Percentiles rank a stretch among this genome's conserved stretches.
These are phyloP conservation scores for Cinclus cinclus DNA, from an alignment of 2,113 vertebrate species.

Conservation along the genomic window DNA sequence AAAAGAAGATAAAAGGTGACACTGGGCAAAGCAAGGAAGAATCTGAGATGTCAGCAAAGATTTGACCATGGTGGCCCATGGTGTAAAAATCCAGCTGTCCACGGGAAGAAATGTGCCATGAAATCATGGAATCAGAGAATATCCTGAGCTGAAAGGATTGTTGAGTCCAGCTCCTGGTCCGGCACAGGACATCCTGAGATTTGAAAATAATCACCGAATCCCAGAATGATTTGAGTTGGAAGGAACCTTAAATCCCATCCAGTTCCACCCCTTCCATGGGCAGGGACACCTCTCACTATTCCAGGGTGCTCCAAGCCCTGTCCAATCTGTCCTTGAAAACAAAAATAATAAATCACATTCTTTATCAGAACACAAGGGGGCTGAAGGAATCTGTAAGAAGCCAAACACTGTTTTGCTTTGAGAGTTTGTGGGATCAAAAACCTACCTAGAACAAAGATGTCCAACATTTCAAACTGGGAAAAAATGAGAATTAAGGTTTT, in stretches of 20 bases:
- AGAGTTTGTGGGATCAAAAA: rapidly evolving
- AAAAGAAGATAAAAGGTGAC: too few species aligned
- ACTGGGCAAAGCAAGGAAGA: neutral
- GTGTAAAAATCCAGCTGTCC: neutral
- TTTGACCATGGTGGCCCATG: neutral
- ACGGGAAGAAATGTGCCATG: rapidly evolving
- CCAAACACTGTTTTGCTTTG: neutral
- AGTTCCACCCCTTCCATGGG: neutral
- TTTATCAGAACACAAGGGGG: neutral
- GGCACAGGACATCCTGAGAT: neutral
- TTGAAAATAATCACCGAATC: neutral
- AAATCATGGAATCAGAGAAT: neutral
- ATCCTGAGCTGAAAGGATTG: neutral
- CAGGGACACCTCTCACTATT: neutral
- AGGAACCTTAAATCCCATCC: neutral
- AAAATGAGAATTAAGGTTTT: neutral
- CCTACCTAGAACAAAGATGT: neutral
- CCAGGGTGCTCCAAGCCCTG: neutral
- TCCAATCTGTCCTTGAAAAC: neutral
- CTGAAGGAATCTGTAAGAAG: neutral
- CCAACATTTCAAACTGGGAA: neutral
- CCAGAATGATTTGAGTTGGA: neutral
- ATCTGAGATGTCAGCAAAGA: neutral
- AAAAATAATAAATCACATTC: neutral
- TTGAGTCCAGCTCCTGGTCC: neutral